Conservation (phyloP, 2,888 invertebrate genomes). For the Malthinus seriepunctatus region DNA sequence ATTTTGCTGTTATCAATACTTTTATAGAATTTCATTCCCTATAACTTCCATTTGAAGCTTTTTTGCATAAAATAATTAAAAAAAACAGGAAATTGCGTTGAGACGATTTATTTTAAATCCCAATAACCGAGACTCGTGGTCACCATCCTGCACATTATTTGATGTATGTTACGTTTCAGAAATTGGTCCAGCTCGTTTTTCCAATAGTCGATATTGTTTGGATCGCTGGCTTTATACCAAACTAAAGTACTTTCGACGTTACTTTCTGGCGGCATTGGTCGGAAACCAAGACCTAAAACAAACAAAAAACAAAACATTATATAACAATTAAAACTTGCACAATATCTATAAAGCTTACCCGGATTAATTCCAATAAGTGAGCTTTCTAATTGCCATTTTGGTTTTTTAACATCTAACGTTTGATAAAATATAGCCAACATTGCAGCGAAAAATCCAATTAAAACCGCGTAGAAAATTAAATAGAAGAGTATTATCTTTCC, state of each 20-base stretch:
- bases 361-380: conserved; percentile 94
- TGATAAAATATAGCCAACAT: conserved; percentile 94
- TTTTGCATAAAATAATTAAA: too few species aligned
- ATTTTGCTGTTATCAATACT: too few species aligned
- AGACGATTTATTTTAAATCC: too few species aligned
- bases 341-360: conserved; percentile 60
- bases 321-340: not conserved
- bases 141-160: too few species aligned
- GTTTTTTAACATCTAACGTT: conserved; percentile 81
- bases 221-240: conserved; percentile 84
- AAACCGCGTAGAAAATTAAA: conserved; percentile 89
- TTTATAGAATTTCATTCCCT: too few species aligned
- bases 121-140: too few species aligned
- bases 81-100: too few species aligned
- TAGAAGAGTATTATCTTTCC: conserved; percentile 96
- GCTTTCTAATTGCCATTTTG: conserved; percentile 86
- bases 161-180: conserved; percentile 65
- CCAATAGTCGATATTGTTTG: conserved; percentile 82
- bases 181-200: conserved; percentile 75
- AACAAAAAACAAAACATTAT: not conserved
- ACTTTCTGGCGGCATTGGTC: conserved; percentile 91
- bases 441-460: conserved; percentile 93
- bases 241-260: conserved; percentile 96
- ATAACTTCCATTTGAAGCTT: too few species aligned
- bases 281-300: conserved; percentile 85